Base-by-base conservation (phyloP, 1,140 invertebrate genomes). In the Arctopsyche grandis region DNA sequence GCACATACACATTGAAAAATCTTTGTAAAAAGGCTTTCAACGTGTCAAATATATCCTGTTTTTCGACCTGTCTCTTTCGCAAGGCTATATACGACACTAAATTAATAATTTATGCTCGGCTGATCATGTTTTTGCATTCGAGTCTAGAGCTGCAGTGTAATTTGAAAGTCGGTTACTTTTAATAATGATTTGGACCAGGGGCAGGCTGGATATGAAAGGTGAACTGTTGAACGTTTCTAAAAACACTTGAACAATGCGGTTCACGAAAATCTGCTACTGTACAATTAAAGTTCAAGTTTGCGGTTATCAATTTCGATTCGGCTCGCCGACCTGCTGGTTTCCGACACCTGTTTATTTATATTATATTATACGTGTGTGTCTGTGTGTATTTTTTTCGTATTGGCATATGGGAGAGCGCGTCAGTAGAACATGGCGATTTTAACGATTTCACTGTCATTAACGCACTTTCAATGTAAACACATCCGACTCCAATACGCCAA, bases 371-470 rank as follows among this genome's bases (percentile, higher is more conserved):
- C 29, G 7, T 38, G 7, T 38, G 29, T 38, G 7, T 52, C 12
- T 52, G 14, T 46, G 44, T 9, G 44, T 46, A 46, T 52, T 52
- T 60, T 60, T 60, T 60, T 60, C 19, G 56, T 60, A 60, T 60
- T 38, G 29, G 29, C 29, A 38, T 38, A 38, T 60, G 56, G 56
- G 56, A 60, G 56, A 60, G 14, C 56, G 56, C 16, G 56, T 16
- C 56, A 60, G 56, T 60, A 9, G 56, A 60, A 60, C 56, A 21
- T 9, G 56, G 43, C 43, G 69, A 46, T 48, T 73, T 44, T 73
- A 73, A 48, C 73, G 73, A 75, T 75, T 75, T 75, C 73, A 75
- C 73, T 75, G 73, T 75, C 73, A 75, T 75, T 75, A 75, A 75
- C 73, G 69, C 44, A 73, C 66, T 69, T 69, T 69, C 66, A 43